phyloP scores from a whole-genome alignment of 2,888 invertebrate genomes.

The Ormyrus nitidulus region DNA sequence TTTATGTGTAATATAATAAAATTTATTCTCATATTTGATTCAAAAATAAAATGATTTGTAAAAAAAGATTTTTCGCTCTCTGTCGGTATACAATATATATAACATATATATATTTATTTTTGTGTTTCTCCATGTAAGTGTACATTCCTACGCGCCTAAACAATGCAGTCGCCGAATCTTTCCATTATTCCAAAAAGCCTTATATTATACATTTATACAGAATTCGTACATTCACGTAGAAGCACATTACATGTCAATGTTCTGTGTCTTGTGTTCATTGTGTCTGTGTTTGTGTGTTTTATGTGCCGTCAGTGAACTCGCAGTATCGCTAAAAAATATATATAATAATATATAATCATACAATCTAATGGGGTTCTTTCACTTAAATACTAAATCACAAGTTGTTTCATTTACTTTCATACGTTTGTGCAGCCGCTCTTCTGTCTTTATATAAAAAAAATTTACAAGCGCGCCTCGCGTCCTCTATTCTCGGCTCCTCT shows the following conservation, averaged over 20 bases:
- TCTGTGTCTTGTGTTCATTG: neutral
- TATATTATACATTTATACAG: constrained; percentile 55
- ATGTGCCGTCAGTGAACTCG: constrained; percentile 39
- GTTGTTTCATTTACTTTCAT: constrained; percentile 73
- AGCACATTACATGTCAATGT: neutral
- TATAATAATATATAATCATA: constrained; percentile 40
- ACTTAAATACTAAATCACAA: constrained; percentile 75
- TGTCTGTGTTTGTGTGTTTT: constrained; percentile 26
- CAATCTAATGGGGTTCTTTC: constrained; percentile 67
- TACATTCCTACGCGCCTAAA: constrained; percentile 15
- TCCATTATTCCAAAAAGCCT: constrained; percentile 9
- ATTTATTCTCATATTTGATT: constrained; percentile 73
- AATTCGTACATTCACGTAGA: constrained; percentile 55
- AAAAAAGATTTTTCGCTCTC: constrained; percentile 73
- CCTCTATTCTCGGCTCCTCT: neutral
- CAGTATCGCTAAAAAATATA: constrained; percentile 37
- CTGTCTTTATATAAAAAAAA: constrained; percentile 51
- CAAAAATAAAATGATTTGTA: constrained; percentile 76
- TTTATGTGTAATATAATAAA: constrained; percentile 67
- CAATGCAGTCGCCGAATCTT: constrained; percentile 1
- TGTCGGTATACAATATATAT: constrained; percentile 68
- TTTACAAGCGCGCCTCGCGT: constrained; percentile 26
- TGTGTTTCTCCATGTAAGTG: constrained; percentile 41
- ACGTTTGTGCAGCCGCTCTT: constrained; percentile 68
- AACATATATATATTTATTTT: constrained; percentile 62